Conservation (phyloP, 1,140 invertebrate genomes). For the Dolichoris vasculosae region DNA sequence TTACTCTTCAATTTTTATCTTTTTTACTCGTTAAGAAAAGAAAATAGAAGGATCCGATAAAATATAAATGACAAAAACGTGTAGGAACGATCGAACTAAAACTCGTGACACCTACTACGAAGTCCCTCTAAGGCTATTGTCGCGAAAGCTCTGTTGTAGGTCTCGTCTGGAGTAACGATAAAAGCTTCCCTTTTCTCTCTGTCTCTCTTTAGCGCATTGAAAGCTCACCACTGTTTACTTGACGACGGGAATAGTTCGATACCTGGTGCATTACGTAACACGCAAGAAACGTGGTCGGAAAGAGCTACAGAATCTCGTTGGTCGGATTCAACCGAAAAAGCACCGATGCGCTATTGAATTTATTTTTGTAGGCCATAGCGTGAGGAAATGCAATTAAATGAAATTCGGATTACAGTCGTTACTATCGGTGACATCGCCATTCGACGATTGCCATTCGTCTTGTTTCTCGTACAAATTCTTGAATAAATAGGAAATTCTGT, state of each 20-base stretch:
- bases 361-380: constrained; percentile 35
- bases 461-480: neutral
- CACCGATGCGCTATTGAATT: neutral
- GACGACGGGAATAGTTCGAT: constrained; percentile 71
- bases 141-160: neutral
- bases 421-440: constrained; percentile 4
- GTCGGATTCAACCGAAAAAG: neutral
- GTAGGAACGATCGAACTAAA: neutral
- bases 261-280: constrained; percentile 51
- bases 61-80: too few species aligned
- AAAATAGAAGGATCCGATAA: too few species aligned
- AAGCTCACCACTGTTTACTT: constrained; percentile 66
- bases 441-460: neutral
- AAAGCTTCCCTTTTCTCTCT: constrained; percentile 21
- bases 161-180: neutral
- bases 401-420: constrained; percentile 5
- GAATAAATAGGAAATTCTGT: too few species aligned
- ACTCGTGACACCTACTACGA: neutral
- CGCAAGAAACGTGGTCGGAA: neutral
- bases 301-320: neutral
- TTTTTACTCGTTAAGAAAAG: too few species aligned
- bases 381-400: neutral
- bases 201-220: constrained; percentile 18
- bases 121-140: neutral
- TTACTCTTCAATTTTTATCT: too few species aligned